Evolutionary conservation across 2,797 vertebrate genomes (phyloP), one percentile per base, ranked within the genome.

Genomic region (Sciurus carolinensis): DNA sequence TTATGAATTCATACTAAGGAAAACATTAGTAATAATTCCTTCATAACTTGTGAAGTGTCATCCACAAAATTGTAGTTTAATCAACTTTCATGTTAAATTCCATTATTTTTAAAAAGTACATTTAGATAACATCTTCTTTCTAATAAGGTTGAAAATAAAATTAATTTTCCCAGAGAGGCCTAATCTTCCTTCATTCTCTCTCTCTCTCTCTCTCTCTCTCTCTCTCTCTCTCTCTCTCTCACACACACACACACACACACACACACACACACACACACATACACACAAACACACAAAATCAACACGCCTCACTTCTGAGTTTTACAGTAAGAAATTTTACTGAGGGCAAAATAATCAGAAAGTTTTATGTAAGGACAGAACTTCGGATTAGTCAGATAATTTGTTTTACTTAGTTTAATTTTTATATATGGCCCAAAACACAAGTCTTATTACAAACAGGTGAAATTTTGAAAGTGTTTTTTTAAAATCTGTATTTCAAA

Each of bases 61-160:
- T 59, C 36, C 42, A 81, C 14, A 17, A 87, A 93, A 87, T 33
- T 71, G 26, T 1, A 2, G 9, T 82, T 76, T 82, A 76, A 90
- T n/a, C 14, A 50, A 10, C 42, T 77, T 88, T 13, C 17, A 39
- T 12, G 12, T 93, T 87, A 83, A 94, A 79, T 59, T 66, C 7
- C 28, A 42, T 36, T 92, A 20, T 71, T 92, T 22, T 82, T 86
- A 86, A 44, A 76, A 84, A 92, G 33, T 76, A 13, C 66, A 13
- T 66, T 94, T 91, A 76, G 52, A 14, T 92, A 90, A 90, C 13
- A 81, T 47, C 52, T 88, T 69, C 73, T 80, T 28, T 86, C 73
- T 69, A 96, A 79, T 82, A 69, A 54, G 62, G 15, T 88, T 94
- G 42, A 92, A 95, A 86, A 94, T 85, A 54, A 72, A 82, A 44